Percentiles rank a stretch among this genome's conserved stretches.
These are phyloP conservation scores for Danio choprae DNA, from an alignment of 2,797 vertebrate genomes.

Conservation along the genomic window DNA sequence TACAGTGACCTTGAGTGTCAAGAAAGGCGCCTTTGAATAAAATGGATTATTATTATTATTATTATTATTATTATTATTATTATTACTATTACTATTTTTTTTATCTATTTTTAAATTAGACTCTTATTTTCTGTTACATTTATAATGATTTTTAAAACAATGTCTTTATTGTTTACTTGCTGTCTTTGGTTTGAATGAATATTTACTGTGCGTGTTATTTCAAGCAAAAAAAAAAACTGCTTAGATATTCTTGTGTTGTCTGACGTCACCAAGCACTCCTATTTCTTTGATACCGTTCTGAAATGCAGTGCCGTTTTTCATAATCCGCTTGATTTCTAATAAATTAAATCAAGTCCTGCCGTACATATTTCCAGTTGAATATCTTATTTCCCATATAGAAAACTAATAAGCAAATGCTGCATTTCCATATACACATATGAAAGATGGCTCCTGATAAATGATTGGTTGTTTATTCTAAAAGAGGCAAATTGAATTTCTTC, in stretches of 20 bases:
- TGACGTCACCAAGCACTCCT: constrained; percentile 1
- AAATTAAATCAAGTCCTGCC: constrained; percentile 3
- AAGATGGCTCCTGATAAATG: constrained; percentile 3
- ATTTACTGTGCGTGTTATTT: too few relatives aligned
- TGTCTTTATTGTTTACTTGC: too few relatives aligned
- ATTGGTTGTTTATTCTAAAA: constrained; percentile 5
- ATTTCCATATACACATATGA: background rate
- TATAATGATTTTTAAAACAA: too few relatives aligned
- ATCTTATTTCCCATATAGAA: background rate
- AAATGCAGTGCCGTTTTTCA: background rate
- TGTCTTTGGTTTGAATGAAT: too few relatives aligned
- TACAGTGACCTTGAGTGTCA: too few relatives aligned
- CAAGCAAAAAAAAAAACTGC: too few relatives aligned
- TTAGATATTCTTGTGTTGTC: background rate
- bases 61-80: too few relatives aligned
- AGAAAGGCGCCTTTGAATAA: too few relatives aligned
- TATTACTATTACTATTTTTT: too few relatives aligned
- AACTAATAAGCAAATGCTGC: background rate
- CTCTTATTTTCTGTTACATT: too few relatives aligned
- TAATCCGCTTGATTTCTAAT: constrained; percentile 2
- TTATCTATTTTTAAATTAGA: too few relatives aligned
- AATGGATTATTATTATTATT: too few relatives aligned
- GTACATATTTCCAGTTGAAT: background rate
- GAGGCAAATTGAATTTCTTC: constrained; percentile 5
- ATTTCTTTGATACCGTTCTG: background rate